Conservation (phyloP, 2,888 invertebrate genomes). For the Syrista parreyssii region DNA sequence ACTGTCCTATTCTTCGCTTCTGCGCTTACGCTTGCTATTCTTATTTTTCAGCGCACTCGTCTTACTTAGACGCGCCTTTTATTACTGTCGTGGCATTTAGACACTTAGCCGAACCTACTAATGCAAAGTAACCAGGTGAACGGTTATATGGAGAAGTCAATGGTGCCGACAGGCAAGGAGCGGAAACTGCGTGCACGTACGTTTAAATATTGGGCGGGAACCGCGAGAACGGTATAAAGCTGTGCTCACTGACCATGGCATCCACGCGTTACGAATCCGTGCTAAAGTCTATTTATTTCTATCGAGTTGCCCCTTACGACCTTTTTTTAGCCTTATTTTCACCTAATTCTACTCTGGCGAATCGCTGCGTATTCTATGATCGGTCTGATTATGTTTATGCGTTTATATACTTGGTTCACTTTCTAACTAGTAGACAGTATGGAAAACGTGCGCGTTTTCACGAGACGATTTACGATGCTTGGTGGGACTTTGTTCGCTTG, state of each 20-base stretch:
- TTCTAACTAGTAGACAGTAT: not conserved
- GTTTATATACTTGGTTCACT: not conserved
- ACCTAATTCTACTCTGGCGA: not conserved
- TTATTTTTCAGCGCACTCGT: not conserved
- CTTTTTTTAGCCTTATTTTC: not conserved
- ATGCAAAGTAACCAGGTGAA: not conserved
- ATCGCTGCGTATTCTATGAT: not conserved
- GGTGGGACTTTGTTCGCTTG: not conserved
- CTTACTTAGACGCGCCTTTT: not conserved
- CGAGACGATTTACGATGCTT: not conserved
- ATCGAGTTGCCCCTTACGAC: not conserved
- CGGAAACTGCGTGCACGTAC: not conserved
- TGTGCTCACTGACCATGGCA: constrained; percentile 20
- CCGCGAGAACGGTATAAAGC: not conserved
- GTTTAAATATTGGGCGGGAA: not conserved
- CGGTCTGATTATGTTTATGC: not conserved
- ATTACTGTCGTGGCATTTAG: not conserved
- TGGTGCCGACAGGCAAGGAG: not conserved
- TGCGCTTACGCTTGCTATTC: not conserved
- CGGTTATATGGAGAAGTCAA: not conserved
- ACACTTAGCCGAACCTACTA: not conserved
- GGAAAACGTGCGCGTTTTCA: not conserved
- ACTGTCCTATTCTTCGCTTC: not conserved
- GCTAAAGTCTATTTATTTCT: not conserved
- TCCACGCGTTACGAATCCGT: not conserved